Evolutionary conservation across 2,113 vertebrate genomes (phyloP).

Genomic region (Henicopernis longicauda): DNA sequence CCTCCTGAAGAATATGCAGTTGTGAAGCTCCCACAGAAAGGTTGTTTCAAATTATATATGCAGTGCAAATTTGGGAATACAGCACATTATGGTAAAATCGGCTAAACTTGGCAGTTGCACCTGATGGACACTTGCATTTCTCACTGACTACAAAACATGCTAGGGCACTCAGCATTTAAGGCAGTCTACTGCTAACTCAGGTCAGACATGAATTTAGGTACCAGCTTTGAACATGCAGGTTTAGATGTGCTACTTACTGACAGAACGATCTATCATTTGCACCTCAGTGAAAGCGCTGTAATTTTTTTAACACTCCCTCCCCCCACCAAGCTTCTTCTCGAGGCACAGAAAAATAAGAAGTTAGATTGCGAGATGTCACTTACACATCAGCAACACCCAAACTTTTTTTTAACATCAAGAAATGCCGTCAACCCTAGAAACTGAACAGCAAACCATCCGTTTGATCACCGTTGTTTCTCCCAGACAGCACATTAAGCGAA

Average conservation of each 20-base stretch:
- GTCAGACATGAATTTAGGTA: accelerated
- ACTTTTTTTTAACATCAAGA: background rate
- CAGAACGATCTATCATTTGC: background rate
- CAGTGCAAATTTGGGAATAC: background rate
- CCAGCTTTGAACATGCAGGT: accelerated
- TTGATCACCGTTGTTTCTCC: accelerated
- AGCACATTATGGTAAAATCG: accelerated
- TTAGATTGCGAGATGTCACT: accelerated
- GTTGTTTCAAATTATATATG: accelerated
- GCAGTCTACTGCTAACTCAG: background rate
- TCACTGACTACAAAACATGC: background rate
- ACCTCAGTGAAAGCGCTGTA: accelerated
- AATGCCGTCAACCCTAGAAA: accelerated
- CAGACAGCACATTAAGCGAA: accelerated
- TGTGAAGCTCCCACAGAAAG: background rate
- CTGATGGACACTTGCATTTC: background rate
- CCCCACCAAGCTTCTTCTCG: background rate
- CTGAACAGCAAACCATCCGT: accelerated
- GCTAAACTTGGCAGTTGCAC: background rate
- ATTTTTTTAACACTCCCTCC: background rate
- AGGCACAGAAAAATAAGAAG: background rate
- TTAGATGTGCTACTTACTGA: too few species aligned
- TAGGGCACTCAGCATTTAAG: background rate
- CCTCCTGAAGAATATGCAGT: background rate
- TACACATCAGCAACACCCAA: background rate